phyloP scores from a whole-genome alignment of 2,797 vertebrate genomes.

The Myiotriccus ornatus region DNA sequence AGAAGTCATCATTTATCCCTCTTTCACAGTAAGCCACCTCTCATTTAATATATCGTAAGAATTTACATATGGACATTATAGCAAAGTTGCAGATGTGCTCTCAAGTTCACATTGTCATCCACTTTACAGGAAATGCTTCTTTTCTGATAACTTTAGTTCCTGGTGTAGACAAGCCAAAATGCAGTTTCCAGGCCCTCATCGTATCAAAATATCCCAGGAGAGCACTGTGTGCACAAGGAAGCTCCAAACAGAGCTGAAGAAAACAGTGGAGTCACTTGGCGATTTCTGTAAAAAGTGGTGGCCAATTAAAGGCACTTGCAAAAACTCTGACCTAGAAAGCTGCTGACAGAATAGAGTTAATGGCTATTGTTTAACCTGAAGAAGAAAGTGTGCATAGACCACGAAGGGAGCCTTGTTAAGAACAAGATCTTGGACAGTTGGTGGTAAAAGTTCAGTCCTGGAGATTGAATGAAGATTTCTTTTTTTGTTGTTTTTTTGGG shows the following conservation, averaged over 20 bases:
- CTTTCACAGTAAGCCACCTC: not conserved
- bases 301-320: not conserved
- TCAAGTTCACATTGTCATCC: not conserved
- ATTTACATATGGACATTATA: not conserved
- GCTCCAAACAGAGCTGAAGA: not conserved
- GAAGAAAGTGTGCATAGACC: not conserved
- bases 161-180: not conserved
- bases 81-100: not conserved
- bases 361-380: not conserved
- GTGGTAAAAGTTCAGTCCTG: not conserved
- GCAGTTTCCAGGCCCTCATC: not conserved
- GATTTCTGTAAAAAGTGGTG: not conserved
- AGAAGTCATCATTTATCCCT: not conserved
- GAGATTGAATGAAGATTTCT: not conserved
- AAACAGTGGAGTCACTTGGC: not conserved
- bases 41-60: not conserved
- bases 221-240: accelerated
- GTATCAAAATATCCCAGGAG: not conserved
- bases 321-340: not conserved
- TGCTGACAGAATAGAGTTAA: not conserved
- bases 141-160: not conserved
- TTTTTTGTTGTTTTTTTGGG: not conserved
- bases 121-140: not conserved
- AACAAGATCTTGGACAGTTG: not conserved
- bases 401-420: not conserved